These are phyloP conservation scores for Diarsia brunnea DNA, from an alignment of 2,888 invertebrate species.

Conservation along the genomic window DNA sequence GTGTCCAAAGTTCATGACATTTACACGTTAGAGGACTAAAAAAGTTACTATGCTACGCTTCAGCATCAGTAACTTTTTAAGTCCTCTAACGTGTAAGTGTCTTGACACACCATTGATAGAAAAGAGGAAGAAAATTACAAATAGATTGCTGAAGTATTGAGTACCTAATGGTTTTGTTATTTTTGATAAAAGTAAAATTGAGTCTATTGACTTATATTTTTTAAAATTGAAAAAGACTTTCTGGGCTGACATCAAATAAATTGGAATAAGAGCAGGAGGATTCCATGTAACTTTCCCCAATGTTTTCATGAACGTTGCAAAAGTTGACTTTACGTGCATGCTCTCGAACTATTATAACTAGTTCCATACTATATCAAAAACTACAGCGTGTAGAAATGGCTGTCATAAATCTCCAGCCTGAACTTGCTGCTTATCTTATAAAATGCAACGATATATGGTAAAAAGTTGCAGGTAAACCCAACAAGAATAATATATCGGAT, in stretches of 20 bases:
- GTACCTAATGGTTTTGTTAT: no score
- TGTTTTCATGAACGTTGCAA: neutral
- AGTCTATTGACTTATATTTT: no score
- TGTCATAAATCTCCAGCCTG: slow-evolving; percentile 51
- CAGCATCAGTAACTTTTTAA: no score
- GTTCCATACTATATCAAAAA: slow-evolving; percentile 56
- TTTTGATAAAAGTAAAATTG: no score
- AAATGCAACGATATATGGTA: slow-evolving; percentile 62
- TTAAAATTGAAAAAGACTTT: neutral
- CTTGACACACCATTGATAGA: no score
- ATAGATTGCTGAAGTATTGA: neutral
- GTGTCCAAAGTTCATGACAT: neutral
- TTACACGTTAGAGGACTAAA: neutral
- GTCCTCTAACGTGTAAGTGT: no score
- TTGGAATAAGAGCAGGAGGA: neutral
- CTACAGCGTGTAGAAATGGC: slow-evolving; percentile 57
- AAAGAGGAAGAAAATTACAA: neutral
- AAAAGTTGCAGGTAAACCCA: slow-evolving; percentile 58
- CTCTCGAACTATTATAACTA: slow-evolving; percentile 40
- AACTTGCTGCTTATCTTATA: slow-evolving; percentile 61
- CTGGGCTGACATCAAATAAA: neutral
- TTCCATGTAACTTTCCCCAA: neutral
- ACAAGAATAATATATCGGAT: slow-evolving; percentile 49
- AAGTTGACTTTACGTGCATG: neutral
- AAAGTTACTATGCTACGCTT: neutral